Evolutionary conservation across 2,113 vertebrate genomes (phyloP).

Genomic region (Colaptes auratus): DNA sequence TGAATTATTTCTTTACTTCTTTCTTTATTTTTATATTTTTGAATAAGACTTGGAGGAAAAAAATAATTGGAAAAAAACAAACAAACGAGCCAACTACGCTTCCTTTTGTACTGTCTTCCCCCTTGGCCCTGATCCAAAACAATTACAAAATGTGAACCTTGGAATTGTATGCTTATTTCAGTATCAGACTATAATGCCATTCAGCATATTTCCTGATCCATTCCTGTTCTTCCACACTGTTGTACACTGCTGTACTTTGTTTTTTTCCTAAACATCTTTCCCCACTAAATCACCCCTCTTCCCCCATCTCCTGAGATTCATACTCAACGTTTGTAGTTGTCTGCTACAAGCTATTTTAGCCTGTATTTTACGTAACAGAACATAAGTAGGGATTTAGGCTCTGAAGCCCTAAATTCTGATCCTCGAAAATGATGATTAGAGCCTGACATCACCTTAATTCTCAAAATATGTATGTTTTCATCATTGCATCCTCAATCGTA

Average conservation of each 20-base stretch:
- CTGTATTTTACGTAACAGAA: conserved; percentile 48
- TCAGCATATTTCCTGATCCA: neutral
- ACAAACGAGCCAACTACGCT: neutral
- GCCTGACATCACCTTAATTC: conserved; percentile 5
- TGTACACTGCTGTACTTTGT: neutral
- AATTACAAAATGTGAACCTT: neutral
- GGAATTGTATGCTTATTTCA: neutral
- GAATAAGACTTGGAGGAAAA: neutral
- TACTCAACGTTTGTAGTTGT: neutral
- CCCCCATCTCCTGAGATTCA: neutral
- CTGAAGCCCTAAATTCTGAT: conserved; percentile 41
- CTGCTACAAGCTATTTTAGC: conserved; percentile 40
- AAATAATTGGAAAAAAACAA: fast-evolving
- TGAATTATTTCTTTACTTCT: neutral
- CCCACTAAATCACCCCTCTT: too few species aligned
- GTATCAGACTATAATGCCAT: neutral
- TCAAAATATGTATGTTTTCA: neutral
- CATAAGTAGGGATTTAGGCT: conserved; percentile 61
- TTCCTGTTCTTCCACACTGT: neutral
- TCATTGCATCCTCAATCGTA: neutral
- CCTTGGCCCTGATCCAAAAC: neutral
- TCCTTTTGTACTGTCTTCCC: neutral
- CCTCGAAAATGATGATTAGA: conserved; percentile 31
- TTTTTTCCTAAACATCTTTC: too few species aligned
- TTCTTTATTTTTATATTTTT: neutral